Conservation (phyloP, 2,797 vertebrate species). For the Helicolenus hilgendorfi region DNA sequence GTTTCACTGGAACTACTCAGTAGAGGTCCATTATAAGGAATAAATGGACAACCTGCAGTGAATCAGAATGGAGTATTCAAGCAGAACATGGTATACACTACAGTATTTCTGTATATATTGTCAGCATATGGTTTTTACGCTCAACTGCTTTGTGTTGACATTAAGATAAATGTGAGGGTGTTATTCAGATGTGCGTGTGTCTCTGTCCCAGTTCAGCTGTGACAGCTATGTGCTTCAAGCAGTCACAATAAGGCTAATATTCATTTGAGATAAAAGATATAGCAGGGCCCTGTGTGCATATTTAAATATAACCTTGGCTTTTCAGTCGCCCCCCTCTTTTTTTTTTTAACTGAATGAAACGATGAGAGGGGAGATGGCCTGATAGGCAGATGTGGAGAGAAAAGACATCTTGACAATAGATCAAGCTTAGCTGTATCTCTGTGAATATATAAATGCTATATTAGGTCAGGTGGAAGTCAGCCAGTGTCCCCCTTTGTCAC, state of each 20-base stretch:
- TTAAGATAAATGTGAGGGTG: conserved; percentile 47
- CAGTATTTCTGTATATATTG: conserved; percentile 4
- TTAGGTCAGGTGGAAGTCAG: conserved; percentile 71
- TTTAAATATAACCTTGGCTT: conserved; percentile 78
- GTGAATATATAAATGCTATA: conserved; percentile 80
- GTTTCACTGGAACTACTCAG: too few species aligned
- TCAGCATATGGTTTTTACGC: conserved; percentile 5
- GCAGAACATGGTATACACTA: background rate
- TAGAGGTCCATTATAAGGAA: too few species aligned
- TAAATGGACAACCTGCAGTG: too few species aligned
- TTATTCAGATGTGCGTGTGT: conserved; percentile 24
- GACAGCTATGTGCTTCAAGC: conserved; percentile 40
- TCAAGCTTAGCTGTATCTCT: conserved; percentile 43
- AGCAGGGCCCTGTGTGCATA: conserved; percentile 9
- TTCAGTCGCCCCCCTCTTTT: background rate
- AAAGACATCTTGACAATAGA: conserved; percentile 76
- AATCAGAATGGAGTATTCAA: too few species aligned
- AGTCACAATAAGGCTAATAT: conserved; percentile 47
- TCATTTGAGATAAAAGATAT: conserved; percentile 69
- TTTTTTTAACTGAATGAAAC: conserved; percentile 30
- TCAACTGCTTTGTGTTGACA: conserved; percentile 26
- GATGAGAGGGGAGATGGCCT: conserved; percentile 56
- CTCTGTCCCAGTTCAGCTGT: background rate
- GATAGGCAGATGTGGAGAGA: conserved; percentile 73
- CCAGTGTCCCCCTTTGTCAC: conserved; percentile 56